Evolutionary conservation across 1,140 invertebrate species (phyloP).

Genomic region (Trichonephila inaurata): DNA sequence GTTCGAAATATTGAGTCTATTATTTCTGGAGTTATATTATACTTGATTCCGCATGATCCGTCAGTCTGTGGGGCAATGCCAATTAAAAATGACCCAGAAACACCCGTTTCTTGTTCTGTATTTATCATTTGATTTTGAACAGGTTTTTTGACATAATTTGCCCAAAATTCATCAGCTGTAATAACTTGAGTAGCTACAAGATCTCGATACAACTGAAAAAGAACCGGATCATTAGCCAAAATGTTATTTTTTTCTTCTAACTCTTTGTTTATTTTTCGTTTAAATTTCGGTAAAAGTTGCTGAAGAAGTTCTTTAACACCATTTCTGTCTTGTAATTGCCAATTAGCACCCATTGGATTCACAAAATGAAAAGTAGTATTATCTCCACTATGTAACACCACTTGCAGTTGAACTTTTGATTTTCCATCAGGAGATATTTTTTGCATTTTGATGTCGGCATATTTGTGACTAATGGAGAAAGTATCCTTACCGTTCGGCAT

Average conservation of each 20-base stretch:
- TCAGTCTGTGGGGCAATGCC: slow-evolving; percentile 98
- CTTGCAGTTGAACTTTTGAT: slow-evolving; percentile 98
- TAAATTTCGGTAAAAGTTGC: slow-evolving; percentile 96
- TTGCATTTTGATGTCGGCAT: slow-evolving; percentile 98
- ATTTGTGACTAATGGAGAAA: slow-evolving; percentile 94
- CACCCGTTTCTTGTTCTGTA: slow-evolving; percentile 78
- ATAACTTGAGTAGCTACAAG: slow-evolving; percentile 96
- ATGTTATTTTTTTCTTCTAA: slow-evolving; percentile 83
- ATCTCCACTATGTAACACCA: slow-evolving; percentile 95
- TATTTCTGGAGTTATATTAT: slow-evolving; percentile 97
- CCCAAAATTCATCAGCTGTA: slow-evolving; percentile 98
- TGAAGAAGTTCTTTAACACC: slow-evolving; percentile 95
- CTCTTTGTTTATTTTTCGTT: slow-evolving; percentile 95
- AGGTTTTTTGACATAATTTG: slow-evolving; percentile 86
- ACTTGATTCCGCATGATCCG: slow-evolving; percentile 97
- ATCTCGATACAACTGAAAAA: slow-evolving; percentile 86
- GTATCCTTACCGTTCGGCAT: slow-evolving; percentile 94
- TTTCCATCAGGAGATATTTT: slow-evolving; percentile 99
- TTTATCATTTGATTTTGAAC: slow-evolving; percentile 41
- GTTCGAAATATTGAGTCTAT: slow-evolving; percentile 99
- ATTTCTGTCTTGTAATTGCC: slow-evolving; percentile 94
- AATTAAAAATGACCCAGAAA: slow-evolving; percentile 82
- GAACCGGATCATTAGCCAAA: slow-evolving; percentile 83
- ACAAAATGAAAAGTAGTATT: slow-evolving; percentile 99
- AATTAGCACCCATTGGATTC: slow-evolving; percentile 89